Evolutionary conservation across 2,888 invertebrate genomes (phyloP).

Genomic region (Uropetala carovei): DNA sequence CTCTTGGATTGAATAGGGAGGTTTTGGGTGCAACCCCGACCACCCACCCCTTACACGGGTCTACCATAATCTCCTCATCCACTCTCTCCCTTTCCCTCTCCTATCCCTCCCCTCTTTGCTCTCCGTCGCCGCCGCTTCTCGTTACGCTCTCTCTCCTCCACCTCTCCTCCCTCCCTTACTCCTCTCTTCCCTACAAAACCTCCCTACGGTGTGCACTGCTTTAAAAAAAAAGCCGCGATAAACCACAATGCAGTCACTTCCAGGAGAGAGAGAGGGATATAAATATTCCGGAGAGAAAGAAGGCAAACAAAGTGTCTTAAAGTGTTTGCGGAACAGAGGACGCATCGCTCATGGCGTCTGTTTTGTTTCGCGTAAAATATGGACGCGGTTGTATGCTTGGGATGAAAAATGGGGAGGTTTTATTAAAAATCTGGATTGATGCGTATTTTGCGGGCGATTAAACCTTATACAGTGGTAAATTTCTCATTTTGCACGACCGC

Average conservation of each 20-base stretch:
- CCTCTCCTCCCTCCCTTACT: background rate
- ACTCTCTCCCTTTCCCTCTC: background rate
- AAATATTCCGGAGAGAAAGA: background rate
- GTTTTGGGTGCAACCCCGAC: background rate
- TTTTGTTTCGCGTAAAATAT: too few relatives aligned
- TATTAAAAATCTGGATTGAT: too few relatives aligned
- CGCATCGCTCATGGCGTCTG: too few relatives aligned
- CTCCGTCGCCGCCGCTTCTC: background rate
- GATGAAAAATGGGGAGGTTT: too few relatives aligned
- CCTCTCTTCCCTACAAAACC: background rate
- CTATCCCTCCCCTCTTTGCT: background rate
- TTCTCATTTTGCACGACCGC: too few relatives aligned
- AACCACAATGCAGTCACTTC: background rate
- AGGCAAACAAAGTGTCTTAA: background rate
- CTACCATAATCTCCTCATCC: constrained; percentile 3
- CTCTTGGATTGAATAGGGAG: constrained; percentile 31
- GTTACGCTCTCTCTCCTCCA: background rate
- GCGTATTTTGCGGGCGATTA: too few relatives aligned
- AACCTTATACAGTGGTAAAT: too few relatives aligned
- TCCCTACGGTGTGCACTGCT: too few relatives aligned
- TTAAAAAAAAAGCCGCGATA: background rate
- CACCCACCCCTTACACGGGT: constrained; percentile 4
- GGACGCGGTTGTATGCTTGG: too few relatives aligned
- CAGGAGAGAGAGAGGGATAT: background rate
- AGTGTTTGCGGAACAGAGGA: background rate